Evolutionary conservation across 1,140 invertebrate species (phyloP).

Genomic region (Nymphalis io): DNA sequence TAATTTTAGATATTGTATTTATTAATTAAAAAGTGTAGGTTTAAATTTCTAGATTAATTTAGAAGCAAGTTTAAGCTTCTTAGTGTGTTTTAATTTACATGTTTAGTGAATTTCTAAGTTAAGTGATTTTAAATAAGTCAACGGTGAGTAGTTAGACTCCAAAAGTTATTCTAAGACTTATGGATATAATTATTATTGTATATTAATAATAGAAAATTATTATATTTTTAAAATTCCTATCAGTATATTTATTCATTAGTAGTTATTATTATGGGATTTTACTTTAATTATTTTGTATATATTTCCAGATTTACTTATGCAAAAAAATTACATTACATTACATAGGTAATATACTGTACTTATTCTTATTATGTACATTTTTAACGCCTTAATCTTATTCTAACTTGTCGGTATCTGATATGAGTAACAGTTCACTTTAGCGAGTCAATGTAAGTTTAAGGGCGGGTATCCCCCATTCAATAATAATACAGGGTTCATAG

Average conservation of each 20-base stretch:
- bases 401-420: too few relatives aligned
- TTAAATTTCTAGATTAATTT: slow-evolving; percentile 40
- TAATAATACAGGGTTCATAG: neutral
- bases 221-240: neutral
- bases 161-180: slow-evolving; percentile 3
- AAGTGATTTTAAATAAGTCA: slow-evolving; percentile 55
- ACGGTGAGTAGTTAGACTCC: slow-evolving; percentile 51
- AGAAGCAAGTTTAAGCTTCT: slow-evolving; percentile 43
- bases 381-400: too few relatives aligned
- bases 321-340: too few relatives aligned
- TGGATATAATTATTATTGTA: neutral
- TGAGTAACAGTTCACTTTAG: neutral
- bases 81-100: slow-evolving; percentile 47
- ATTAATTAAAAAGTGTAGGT: slow-evolving; percentile 52
- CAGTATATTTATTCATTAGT: neutral
- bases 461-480: neutral
- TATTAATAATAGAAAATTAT: neutral
- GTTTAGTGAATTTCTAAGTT: slow-evolving; percentile 57
- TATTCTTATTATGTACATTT: neutral
- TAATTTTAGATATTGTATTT: slow-evolving; percentile 56
- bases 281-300: too few relatives aligned
- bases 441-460: neutral
- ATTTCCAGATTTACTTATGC: too few relatives aligned
- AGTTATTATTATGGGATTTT: too few relatives aligned
- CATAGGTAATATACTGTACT: too few relatives aligned